phyloP scores from a whole-genome alignment of 2,888 invertebrate species.

The Amblyjoppa proteus region DNA sequence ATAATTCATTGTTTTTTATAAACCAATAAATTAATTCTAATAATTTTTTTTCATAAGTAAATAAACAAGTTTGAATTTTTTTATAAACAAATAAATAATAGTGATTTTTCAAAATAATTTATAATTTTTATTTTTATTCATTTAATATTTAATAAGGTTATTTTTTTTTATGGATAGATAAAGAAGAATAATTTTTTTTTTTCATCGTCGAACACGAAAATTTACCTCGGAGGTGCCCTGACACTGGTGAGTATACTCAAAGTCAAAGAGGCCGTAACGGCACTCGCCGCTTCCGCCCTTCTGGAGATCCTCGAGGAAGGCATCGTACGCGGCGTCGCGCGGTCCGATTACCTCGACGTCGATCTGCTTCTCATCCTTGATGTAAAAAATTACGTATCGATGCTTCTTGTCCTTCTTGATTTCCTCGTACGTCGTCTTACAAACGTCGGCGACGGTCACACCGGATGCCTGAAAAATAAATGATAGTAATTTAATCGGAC shows the following conservation, averaged over 20 bases:
- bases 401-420: conserved; percentile 99
- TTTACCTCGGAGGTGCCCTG: conserved; percentile 95
- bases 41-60: neutral
- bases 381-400: conserved; percentile 98
- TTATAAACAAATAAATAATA: no score
- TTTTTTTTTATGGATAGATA: neutral
- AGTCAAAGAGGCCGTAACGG: conserved; percentile 99
- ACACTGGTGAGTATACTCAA: conserved; percentile 98
- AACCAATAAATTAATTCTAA: neutral
- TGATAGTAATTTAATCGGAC: conserved; percentile 29
- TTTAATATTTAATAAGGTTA: no score
- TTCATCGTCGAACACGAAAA: neutral
- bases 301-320: conserved; percentile 97
- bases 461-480: conserved; percentile 92
- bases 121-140: no score
- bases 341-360: conserved; percentile 97
- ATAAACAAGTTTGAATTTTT: neutral
- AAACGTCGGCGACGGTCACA: conserved; percentile 97
- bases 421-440: conserved; percentile 98
- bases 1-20: neutral
- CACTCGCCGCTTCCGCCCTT: conserved; percentile 97
- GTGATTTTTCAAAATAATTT: no score
- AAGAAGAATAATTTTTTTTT: neutral
- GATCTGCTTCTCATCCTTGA: conserved; percentile 98
- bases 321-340: conserved; percentile 96